Percentiles rank a stretch among this genome's conserved stretches.
Conservation (phyloP, 2,888 invertebrate species). For the Lepeophtheirus nordmannii region DNA sequence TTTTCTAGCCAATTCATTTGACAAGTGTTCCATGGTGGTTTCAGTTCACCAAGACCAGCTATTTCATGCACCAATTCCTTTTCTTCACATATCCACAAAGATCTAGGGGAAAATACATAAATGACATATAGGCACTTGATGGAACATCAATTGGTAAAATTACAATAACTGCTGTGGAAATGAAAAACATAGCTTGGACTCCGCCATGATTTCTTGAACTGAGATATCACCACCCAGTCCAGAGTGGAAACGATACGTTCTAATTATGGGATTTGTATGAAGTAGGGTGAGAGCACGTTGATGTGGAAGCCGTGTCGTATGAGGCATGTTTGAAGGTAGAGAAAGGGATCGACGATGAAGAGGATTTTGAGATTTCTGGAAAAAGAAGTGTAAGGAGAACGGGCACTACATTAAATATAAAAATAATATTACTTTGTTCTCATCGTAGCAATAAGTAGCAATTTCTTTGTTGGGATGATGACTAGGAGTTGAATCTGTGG, state of each 20-base stretch:
- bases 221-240: slow-evolving; percentile 79
- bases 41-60: slow-evolving; percentile 69
- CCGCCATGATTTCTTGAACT: slow-evolving; percentile 82
- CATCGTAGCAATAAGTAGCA: neutral
- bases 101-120: slow-evolving; percentile 43
- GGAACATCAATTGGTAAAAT: slow-evolving; percentile 33
- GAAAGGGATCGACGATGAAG: slow-evolving; percentile 62
- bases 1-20: slow-evolving; percentile 65
- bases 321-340: slow-evolving; percentile 60
- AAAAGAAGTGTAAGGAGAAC: slow-evolving; percentile 24
- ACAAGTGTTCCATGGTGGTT: slow-evolving; percentile 63
- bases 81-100: slow-evolving; percentile 77
- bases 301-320: slow-evolving; percentile 63
- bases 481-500: slow-evolving; percentile 48
- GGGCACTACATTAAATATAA: slow-evolving; percentile 5
- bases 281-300: slow-evolving; percentile 41
- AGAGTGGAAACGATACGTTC: slow-evolving; percentile 71
- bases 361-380: neutral
- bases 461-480: slow-evolving; percentile 30
- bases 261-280: slow-evolving; percentile 48
- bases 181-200: slow-evolving; percentile 64
- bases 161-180: slow-evolving; percentile 76
- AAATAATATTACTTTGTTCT: slow-evolving; percentile 33
- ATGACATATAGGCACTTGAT: neutral
- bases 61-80: slow-evolving; percentile 73